These are phyloP conservation scores for Macrobrachium nipponense DNA, from an alignment of 1,140 invertebrate genomes.

Conservation along the genomic window DNA sequence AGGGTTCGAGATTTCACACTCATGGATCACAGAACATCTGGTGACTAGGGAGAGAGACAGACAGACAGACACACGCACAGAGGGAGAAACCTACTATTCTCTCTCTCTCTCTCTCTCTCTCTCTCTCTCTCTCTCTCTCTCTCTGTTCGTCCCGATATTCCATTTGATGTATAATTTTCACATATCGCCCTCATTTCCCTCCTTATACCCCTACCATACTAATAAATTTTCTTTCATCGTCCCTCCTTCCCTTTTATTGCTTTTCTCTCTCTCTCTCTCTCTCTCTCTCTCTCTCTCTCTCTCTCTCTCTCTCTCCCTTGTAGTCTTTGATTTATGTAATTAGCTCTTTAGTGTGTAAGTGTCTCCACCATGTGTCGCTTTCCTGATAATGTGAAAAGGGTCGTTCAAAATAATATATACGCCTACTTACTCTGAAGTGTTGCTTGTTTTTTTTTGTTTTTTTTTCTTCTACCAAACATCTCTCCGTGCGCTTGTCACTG, in stretches of 20 bases:
- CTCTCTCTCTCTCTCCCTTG: constrained; percentile 9
- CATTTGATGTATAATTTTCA: neutral
- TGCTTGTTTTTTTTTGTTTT: too few relatives aligned
- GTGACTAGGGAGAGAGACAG: neutral
- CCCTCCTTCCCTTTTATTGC: neutral
- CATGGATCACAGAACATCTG: neutral
- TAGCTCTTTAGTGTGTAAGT: too few relatives aligned
- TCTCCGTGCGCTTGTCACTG: too few relatives aligned
- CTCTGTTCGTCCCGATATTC: neutral
- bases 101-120: constrained; percentile 23
- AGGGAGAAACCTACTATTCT: neutral
- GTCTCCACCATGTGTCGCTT: neutral
- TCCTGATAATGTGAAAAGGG: neutral
- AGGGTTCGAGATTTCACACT: constrained; percentile 24
- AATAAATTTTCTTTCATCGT: neutral
- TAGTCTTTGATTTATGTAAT: neutral
- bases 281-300: constrained; percentile 18
- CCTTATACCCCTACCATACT: neutral
- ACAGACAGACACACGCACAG: neutral
- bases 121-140: constrained; percentile 15
- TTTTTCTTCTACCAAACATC: too few relatives aligned
- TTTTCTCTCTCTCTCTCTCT: constrained; percentile 8
- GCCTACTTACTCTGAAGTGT: too few relatives aligned
- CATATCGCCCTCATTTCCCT: neutral
- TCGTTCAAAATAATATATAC: too few relatives aligned